Conservation (phyloP, 2,113 vertebrate species). For the Psophia crepitans region DNA sequence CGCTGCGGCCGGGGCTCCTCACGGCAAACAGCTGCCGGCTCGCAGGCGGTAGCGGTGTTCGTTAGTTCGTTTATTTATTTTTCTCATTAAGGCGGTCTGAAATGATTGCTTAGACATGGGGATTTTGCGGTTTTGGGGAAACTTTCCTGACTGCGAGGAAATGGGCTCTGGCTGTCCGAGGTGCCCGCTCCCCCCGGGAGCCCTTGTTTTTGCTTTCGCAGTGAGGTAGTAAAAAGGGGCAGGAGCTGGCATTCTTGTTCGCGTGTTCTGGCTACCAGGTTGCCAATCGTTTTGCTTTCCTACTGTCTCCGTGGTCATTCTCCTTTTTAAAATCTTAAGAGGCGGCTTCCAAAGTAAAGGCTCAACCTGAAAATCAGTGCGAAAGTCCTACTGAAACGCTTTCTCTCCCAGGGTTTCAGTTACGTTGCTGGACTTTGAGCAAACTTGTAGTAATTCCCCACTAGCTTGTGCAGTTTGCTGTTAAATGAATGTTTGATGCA, state of each 20-base stretch:
- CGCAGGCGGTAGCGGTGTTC: background rate
- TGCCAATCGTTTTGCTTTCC: background rate
- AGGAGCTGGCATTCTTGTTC: background rate
- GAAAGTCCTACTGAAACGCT: background rate
- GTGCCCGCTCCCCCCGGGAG: background rate
- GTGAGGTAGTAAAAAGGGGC: too few relatives aligned
- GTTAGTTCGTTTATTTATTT: background rate
- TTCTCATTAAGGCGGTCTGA: background rate
- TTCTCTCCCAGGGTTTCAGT: background rate
- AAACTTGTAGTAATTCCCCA: background rate
- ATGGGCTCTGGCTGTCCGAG: background rate
- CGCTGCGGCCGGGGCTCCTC: background rate
- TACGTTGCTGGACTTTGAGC: background rate
- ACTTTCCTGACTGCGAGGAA: background rate
- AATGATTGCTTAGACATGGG: background rate
- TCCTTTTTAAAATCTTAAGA: background rate
- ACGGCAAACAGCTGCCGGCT: background rate
- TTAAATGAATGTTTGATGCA: too few relatives aligned
- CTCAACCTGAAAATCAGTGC: background rate
- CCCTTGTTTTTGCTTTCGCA: background rate
- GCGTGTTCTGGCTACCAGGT: background rate
- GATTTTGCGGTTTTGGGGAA: background rate
- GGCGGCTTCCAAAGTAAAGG: background rate
- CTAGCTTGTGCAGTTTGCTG: background rate
- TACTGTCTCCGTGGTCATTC: accelerated